Conservation (phyloP, 53 echinoderm and acorn worm genomes). For the Hippasteria phrygiana region DNA sequence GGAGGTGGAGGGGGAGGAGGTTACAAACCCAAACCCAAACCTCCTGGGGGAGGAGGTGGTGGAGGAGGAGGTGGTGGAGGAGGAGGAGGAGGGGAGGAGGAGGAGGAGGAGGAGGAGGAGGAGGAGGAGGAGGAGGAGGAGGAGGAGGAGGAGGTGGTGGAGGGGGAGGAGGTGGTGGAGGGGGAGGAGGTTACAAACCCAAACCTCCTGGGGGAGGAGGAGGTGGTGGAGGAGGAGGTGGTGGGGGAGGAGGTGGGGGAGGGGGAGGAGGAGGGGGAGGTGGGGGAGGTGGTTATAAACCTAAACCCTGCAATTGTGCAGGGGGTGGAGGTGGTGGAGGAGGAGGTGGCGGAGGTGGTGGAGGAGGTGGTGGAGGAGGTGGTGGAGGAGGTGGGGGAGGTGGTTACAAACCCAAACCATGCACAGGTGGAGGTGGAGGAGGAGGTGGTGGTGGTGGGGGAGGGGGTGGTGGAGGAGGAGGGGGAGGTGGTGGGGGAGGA, state of each 20-base stretch:
- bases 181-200: neutral
- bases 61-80: neutral
- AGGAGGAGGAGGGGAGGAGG: neutral
- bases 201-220: neutral
- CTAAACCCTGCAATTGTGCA: neutral
- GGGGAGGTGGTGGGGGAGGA: neutral
- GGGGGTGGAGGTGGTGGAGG: constrained; percentile 5
- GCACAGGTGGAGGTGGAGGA: no score
- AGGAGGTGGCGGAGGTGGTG: constrained; percentile 3
- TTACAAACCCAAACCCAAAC: no score
- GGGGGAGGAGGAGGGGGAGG: neutral
- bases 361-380: constrained; percentile 13
- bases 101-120: neutral
- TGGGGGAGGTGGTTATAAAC: neutral
- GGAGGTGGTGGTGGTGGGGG: constrained; percentile 14
- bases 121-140: neutral
- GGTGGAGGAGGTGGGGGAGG: no score
- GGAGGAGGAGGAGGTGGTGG: neutral
- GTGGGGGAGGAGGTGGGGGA: constrained; percentile 6
- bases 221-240: neutral
- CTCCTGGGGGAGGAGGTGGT: neutral
- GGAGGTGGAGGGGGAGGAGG: constrained; percentile 17
- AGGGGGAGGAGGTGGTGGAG: neutral
- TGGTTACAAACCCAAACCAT: no score
- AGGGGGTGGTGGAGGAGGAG: neutral